These are phyloP conservation scores for Aplysina aerophoba DNA, from an alignment of 37 sponge, comb jelly and placozoan genomes.

Conservation along the genomic window DNA sequence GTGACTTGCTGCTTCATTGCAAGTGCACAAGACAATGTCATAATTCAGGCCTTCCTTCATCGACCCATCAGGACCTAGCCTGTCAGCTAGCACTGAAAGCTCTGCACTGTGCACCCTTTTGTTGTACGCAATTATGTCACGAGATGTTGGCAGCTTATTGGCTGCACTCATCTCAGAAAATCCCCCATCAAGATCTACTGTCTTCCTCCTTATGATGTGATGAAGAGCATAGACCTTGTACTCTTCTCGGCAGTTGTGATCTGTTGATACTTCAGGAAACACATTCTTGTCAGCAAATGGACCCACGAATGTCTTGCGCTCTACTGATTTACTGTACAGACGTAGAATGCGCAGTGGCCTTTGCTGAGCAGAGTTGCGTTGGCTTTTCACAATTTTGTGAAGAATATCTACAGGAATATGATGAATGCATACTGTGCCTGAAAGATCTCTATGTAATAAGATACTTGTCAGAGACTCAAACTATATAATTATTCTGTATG, in stretches of 20 bases:
- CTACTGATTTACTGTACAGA: constrained; percentile 53
- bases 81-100: constrained; percentile 30
- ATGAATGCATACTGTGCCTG: too few species aligned
- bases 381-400: neutral
- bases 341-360: constrained; percentile 54
- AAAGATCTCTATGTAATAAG: too few species aligned
- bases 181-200: constrained; percentile 32
- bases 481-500: too few species aligned
- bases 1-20: constrained; percentile 65
- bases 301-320: constrained; percentile 36
- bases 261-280: neutral
- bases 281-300: constrained; percentile 26
- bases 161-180: constrained; percentile 4
- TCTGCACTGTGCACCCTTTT: constrained; percentile 24
- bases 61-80: neutral
- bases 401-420: neutral
- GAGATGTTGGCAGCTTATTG: constrained; percentile 19
- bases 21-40: constrained; percentile 62
- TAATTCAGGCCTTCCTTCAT: neutral
- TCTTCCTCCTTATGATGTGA: constrained; percentile 39
- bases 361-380: too few species aligned
- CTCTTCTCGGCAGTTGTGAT: constrained; percentile 31
- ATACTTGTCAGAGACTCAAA: too few species aligned
- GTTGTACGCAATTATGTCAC: constrained; percentile 24
- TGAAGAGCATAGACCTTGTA: constrained; percentile 57